phyloP scores from a whole-genome alignment of 2,888 invertebrate species.

The Drepana falcataria region DNA sequence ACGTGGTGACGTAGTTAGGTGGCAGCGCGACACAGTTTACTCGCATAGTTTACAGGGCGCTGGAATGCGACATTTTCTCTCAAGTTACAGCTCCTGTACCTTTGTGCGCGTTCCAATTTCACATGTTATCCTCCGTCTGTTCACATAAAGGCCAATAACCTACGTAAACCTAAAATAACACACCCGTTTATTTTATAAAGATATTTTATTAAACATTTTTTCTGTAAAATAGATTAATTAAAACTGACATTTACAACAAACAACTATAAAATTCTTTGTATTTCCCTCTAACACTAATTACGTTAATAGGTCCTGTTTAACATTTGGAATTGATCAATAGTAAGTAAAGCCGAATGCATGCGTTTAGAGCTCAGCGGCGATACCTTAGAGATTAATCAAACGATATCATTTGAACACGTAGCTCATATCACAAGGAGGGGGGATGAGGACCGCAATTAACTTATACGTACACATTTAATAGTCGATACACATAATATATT shows the following conservation, averaged over 20 bases:
- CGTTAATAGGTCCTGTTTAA: conserved; percentile 64
- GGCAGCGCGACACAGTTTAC: conserved; percentile 16
- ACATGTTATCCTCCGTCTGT: conserved; percentile 22
- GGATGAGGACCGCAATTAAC: conserved; percentile 39
- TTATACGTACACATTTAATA: conserved; percentile 42
- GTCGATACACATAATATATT: conserved; percentile 36
- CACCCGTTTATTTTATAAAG: conserved; percentile 61
- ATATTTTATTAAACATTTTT: conserved; percentile 77
- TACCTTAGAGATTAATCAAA: conserved; percentile 35
- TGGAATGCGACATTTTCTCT: conserved; percentile 43
- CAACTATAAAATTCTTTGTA: conserved; percentile 77
- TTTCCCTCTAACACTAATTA: conserved; percentile 65
- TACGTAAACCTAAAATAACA: conserved; percentile 30
- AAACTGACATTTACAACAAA: conserved; percentile 78
- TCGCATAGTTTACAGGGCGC: conserved; percentile 49
- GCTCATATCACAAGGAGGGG: conserved; percentile 59
- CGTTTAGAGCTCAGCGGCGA: conserved; percentile 30
- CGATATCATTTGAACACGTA: conserved; percentile 59
- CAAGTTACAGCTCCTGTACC: conserved; percentile 21
- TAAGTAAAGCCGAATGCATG: conserved; percentile 35
- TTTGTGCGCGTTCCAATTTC: conserved; percentile 27
- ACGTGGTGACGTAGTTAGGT: conserved; percentile 13
- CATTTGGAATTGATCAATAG: conserved; percentile 45
- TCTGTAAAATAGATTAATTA: conserved; percentile 77
- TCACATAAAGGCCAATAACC: conserved; percentile 4